Evolutionary conservation across 2,888 invertebrate species (phyloP), one percentile per base, ranked within the genome.

Genomic region (Petrolisthes cinctipes): DNA sequence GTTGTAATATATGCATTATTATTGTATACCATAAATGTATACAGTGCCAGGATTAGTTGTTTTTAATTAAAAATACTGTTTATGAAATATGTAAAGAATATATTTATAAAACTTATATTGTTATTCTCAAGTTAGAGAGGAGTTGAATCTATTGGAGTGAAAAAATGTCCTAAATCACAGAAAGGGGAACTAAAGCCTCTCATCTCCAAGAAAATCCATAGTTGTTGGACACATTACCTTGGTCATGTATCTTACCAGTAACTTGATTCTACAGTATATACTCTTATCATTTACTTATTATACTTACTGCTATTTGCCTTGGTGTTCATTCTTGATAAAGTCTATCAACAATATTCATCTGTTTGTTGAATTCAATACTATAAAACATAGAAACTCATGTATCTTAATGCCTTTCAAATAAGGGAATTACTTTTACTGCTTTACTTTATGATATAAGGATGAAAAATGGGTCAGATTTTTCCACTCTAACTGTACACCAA

Each of bases 1-100:
- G 20, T 20, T 71, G 71, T 71, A 20, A 71, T n/a, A 71, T n/a
- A 4, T 71, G 71, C 71, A 71, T 71, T 71, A 71, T 71, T 71
- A 37, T 71, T 71, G 71, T 71, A 20, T 71, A 71, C 71, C 20
- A n/a, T 71, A 71, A 37, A 71, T 71, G 71, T 71, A 71, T 71
- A 71, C 71, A n/a, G 20, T 71, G 20, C 71, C 71, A 61, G 66
- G 9, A 14, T 61, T 61, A 61, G 66, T 71, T 71, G 7, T 71
- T 71, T 71, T 71, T 71, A n/a, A 71, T 71, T 17, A 71, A 20
- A 6, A n/a, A n/a, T 71, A n/a, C 14, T 71, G 20, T 14, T 20
- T 71, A 71, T n/a, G 20, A 7, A 71, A n/a, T 71, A 71, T 71
- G 71, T n/a, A 71, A n/a, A 37, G 37, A 37, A 37, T 37, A 37